These are phyloP conservation scores for Podarcis lilfordi DNA, from an alignment of 2,797 vertebrate species.

Conservation along the genomic window DNA sequence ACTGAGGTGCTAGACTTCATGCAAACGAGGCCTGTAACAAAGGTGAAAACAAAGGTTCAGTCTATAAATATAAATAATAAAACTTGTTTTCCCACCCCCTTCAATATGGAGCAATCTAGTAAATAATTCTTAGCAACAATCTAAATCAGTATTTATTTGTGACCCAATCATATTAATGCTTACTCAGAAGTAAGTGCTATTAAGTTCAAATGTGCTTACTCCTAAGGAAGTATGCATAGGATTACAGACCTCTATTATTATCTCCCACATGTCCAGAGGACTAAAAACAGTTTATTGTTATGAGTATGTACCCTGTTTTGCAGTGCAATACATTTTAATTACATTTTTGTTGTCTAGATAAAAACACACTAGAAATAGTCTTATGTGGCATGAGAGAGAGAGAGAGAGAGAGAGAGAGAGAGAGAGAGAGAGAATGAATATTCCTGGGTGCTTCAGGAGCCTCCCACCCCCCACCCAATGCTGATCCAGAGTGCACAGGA, in stretches of 20 bases:
- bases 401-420: too few species aligned
- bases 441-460: neutral
- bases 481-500: neutral
- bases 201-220: neutral
- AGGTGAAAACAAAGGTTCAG: conserved; percentile 11
- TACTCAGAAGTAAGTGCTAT: conserved; percentile 2
- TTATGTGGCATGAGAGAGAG: neutral
- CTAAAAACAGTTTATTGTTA: neutral
- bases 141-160: conserved; percentile 14
- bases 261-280: neutral
- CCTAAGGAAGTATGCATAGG: too few species aligned
- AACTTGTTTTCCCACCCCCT: conserved; percentile 32
- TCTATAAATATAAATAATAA: neutral
- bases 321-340: neutral
- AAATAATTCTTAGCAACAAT: conserved; percentile 32
- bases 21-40: conserved; percentile 89
- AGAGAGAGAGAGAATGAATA: neutral
- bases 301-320: too few species aligned
- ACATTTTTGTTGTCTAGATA: neutral
- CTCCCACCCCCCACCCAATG: too few species aligned
- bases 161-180: neutral
- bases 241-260: neutral
- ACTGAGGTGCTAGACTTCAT: conserved; percentile 99
- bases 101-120: conserved; percentile 18
- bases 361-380: neutral